These are phyloP conservation scores for Antennarius striatus DNA, from an alignment of 2,113 vertebrate genomes.

Conservation along the genomic window DNA sequence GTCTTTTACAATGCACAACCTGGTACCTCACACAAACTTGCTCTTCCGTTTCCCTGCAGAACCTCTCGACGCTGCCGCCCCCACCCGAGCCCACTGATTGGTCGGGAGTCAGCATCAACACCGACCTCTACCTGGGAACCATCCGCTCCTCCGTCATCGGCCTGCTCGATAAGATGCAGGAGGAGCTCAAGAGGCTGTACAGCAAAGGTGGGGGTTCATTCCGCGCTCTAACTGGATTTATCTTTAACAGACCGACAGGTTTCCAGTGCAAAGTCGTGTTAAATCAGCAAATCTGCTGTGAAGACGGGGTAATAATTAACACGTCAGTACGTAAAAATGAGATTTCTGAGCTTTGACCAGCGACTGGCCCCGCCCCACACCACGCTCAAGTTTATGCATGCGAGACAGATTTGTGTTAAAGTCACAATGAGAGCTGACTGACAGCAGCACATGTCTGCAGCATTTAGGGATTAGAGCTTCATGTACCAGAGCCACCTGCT, in stretches of 20 bases:
- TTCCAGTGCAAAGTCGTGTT: slow-evolving; percentile 21
- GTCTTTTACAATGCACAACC: not conserved
- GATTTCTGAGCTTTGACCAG: too few relatives aligned
- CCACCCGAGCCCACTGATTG: slow-evolving; percentile 72
- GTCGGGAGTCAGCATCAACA: slow-evolving; percentile 76
- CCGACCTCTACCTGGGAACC: slow-evolving; percentile 75
- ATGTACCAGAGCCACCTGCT: slow-evolving; percentile 29
- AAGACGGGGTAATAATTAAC: too few relatives aligned
- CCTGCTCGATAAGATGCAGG: slow-evolving; percentile 74
- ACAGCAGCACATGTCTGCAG: slow-evolving; percentile 51
- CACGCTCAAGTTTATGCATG: slow-evolving; percentile 26
- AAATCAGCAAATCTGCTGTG: slow-evolving; percentile 26
- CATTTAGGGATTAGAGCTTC: slow-evolving; percentile 32
- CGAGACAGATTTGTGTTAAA: slow-evolving; percentile 45
- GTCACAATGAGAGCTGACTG: slow-evolving; percentile 47
- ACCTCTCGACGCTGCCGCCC: slow-evolving; percentile 46
- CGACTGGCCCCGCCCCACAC: not conserved
- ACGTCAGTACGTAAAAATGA: too few relatives aligned
- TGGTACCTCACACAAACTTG: not conserved
- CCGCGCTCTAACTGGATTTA: not conserved
- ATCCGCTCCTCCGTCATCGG: slow-evolving; percentile 73
- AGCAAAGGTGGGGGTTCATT: slow-evolving; percentile 68
- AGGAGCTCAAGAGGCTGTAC: slow-evolving; percentile 75
- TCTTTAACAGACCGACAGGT: too few relatives aligned
- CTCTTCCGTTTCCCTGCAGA: slow-evolving; percentile 41